Evolutionary conservation across 2,113 vertebrate species (phyloP).

Genomic region (Passer montanus): DNA sequence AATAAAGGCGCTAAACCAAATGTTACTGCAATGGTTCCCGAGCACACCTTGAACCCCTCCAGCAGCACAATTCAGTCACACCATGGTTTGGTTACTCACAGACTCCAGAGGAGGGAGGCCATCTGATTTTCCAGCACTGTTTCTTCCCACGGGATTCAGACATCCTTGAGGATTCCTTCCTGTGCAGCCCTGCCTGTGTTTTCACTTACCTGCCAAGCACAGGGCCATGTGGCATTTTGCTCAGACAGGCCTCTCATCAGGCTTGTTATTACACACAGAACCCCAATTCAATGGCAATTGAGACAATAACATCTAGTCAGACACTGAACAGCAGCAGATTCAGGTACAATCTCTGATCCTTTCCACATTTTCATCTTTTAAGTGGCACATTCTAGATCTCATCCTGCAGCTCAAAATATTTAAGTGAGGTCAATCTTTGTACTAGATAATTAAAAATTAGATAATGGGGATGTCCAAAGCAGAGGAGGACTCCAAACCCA

Average conservation of each 20-base stretch:
- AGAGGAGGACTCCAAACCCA: neutral
- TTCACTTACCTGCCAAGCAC: neutral
- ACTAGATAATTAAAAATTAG: neutral
- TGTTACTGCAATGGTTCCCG: accelerated
- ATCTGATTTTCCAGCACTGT: neutral
- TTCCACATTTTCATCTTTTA: neutral
- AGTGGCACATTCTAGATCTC: neutral
- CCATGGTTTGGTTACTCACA: accelerated
- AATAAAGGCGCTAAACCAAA: neutral
- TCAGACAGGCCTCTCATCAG: neutral
- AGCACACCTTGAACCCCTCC: neutral
- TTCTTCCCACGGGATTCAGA: neutral
- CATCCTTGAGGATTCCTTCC: neutral
- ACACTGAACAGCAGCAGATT: neutral
- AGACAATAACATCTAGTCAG: neutral
- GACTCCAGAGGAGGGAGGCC: neutral
- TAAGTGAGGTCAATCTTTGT: neutral
- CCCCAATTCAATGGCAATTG: neutral
- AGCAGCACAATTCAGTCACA: neutral
- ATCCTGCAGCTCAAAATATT: neutral
- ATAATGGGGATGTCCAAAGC: neutral
- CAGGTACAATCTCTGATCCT: neutral
- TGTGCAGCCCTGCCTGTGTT: neutral
- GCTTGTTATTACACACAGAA: neutral
- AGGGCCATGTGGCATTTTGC: accelerated